phyloP scores from a whole-genome alignment of 2,113 vertebrate species.

The Saccopteryx bilineata region DNA sequence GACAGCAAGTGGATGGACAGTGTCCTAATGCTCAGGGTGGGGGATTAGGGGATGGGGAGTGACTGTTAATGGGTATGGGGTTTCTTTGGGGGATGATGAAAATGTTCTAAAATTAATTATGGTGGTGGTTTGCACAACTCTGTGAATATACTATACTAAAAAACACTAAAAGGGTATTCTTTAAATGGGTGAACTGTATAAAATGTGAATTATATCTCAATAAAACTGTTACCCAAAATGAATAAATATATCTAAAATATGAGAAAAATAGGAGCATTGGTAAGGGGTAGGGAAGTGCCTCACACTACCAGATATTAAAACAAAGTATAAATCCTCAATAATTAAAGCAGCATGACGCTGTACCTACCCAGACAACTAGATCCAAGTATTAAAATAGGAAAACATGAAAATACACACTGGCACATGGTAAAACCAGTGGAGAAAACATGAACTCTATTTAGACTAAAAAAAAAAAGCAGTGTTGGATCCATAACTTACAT shows the following conservation, averaged over 20 bases:
- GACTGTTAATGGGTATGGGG: not conserved
- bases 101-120: not conserved
- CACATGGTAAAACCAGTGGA: not conserved
- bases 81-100: not conserved
- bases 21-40: not conserved
- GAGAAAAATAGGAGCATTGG: not conserved
- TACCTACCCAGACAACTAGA: not conserved
- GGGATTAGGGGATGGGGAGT: not conserved
- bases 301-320: not conserved
- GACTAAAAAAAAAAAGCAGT: not conserved
- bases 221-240: not conserved
- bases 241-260: not conserved
- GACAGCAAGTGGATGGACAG: too few relatives aligned
- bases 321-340: not conserved
- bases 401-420: not conserved
- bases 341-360: not conserved
- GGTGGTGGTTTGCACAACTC: not conserved
- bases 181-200: not conserved
- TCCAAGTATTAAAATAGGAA: not conserved
- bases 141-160: not conserved
- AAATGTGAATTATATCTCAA: not conserved
- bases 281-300: fast-evolving
- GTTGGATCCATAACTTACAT: too few relatives aligned
- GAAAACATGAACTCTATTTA: not conserved
- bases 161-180: not conserved